Conservation (phyloP, 64 coral and sea anemone genomes). For the Montipora sp. region DNA sequence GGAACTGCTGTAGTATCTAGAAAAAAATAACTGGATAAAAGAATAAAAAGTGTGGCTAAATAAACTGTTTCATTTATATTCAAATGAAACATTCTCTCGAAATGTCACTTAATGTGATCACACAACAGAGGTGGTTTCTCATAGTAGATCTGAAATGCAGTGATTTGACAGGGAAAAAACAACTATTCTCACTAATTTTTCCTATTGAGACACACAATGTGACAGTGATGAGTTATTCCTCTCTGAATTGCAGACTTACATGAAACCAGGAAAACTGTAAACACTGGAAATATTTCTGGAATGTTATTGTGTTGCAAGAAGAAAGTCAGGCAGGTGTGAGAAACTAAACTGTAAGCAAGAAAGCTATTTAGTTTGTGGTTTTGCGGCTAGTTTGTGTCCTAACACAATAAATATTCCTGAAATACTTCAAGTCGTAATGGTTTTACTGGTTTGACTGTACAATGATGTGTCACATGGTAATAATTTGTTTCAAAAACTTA, state of each 20-base stretch:
- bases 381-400: constrained; percentile 1
- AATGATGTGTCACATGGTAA: background rate
- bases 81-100: no score
- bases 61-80: background rate
- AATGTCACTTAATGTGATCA: no score
- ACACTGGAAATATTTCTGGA: no score
- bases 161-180: no score
- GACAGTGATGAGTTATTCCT: constrained; percentile 1
- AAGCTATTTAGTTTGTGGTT: background rate
- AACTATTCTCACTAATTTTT: background rate
- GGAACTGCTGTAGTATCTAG: constrained; percentile 20
- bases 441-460: constrained; percentile 1
- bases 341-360: no score
- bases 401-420: background rate
- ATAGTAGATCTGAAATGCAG: no score
- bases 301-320: background rate
- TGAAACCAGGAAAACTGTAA: background rate
- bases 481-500: constrained; percentile 25
- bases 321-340: background rate
- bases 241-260: background rate
- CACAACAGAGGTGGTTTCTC: no score
- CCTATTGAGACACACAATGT: no score
- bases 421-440: background rate
- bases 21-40: constrained; percentile 19
- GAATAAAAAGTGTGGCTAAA: background rate